phyloP scores from a whole-genome alignment of 2,113 vertebrate species.

The Gambusia affinis region DNA sequence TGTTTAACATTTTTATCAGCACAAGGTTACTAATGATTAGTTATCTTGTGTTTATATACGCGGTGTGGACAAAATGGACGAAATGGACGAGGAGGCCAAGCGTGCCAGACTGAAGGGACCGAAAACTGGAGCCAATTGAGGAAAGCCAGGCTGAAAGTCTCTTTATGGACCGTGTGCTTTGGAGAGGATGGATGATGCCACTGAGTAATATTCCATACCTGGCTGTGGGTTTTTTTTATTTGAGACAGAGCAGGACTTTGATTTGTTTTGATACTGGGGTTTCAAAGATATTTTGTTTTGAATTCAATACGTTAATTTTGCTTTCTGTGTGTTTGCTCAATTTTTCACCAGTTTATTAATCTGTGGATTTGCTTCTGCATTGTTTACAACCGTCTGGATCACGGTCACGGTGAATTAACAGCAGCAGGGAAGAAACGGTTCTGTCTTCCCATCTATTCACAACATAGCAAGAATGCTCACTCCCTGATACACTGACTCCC shows the following conservation, averaged over 20 bases:
- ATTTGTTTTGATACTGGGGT: constrained; percentile 23
- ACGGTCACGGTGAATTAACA: background rate
- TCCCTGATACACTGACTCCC: background rate
- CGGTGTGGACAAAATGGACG: constrained; percentile 76
- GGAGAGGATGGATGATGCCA: constrained; percentile 22
- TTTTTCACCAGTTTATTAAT: background rate
- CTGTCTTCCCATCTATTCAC: background rate
- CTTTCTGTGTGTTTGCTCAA: background rate
- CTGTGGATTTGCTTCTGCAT: background rate
- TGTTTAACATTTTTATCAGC: too few relatives aligned
- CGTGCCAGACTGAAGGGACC: constrained; percentile 69
- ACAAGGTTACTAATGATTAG: too few relatives aligned
- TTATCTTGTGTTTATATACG: background rate
- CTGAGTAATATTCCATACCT: constrained; percentile 21
- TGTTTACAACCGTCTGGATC: background rate
- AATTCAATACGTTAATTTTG: background rate
- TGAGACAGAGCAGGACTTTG: constrained; percentile 16
- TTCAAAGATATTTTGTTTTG: constrained; percentile 7
- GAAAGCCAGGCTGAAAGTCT: background rate
- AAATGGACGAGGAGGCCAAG: constrained; percentile 88
- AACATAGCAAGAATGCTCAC: background rate
- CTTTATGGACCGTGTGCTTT: constrained; percentile 31
- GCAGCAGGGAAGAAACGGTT: background rate
- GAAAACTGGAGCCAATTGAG: constrained; percentile 78
- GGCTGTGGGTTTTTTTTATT: background rate